Conservation (phyloP, 2,113 vertebrate species). For the Aspidoscelis tigris region DNA sequence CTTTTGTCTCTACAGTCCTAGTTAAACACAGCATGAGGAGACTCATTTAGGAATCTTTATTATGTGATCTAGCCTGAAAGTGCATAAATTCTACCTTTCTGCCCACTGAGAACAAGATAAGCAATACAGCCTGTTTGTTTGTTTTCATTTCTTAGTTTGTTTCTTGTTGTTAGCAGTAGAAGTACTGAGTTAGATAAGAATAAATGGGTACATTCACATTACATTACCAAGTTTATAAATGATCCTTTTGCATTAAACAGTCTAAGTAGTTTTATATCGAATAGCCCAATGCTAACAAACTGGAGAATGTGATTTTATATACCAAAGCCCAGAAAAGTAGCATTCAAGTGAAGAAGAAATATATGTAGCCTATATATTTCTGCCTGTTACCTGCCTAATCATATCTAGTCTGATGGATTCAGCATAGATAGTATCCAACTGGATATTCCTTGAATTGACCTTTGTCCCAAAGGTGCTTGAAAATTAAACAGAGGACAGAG, state of each 20-base stretch:
- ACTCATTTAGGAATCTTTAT: conserved; percentile 15
- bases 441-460: neutral
- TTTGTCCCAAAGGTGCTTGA: neutral
- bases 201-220: neutral
- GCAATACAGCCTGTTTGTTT: neutral
- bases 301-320: conserved; percentile 31
- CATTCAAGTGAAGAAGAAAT: neutral
- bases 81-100: neutral
- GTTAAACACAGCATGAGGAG: conserved; percentile 23
- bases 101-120: neutral
- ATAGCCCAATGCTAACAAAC: conserved; percentile 14
- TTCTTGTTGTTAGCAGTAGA: neutral
- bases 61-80: neutral
- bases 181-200: neutral
- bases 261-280: conserved; percentile 14
- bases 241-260: conserved; percentile 30
- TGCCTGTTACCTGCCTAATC: neutral
- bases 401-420: neutral
- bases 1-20: conserved; percentile 5
- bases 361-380: neutral
- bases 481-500: neutral
- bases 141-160: neutral
- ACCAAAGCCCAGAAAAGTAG: neutral
- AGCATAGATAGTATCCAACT: neutral
- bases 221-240: neutral